Conservation (phyloP, 2,797 vertebrate species). For the Lycodopsis pacificus region DNA sequence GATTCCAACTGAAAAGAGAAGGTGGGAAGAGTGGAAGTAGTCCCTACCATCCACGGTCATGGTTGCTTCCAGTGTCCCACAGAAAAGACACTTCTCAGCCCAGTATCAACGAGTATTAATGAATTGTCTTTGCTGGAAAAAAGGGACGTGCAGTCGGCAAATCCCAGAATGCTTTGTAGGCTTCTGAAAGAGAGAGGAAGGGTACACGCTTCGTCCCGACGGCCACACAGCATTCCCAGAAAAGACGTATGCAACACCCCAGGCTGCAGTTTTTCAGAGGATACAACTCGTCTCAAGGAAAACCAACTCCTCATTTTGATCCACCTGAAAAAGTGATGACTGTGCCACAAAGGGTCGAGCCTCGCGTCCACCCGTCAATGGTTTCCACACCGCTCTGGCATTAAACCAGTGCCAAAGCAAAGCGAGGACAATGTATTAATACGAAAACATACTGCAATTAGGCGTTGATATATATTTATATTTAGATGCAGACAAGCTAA, state of each 20-base stretch:
- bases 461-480: conserved; percentile 84
- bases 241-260: conserved; percentile 9
- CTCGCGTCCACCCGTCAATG: conserved; percentile 36
- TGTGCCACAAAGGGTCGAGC: conserved; percentile 62
- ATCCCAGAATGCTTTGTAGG: conserved; percentile 37
- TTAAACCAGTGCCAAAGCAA: conserved; percentile 75
- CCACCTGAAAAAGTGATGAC: conserved; percentile 41
- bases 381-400: conserved; percentile 68
- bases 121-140: conserved; percentile 13
- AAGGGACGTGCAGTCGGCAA: background rate
- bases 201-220: conserved; percentile 25
- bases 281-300: conserved; percentile 45
- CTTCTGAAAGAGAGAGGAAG: conserved; percentile 13
- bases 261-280: conserved; percentile 21
- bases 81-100: conserved; percentile 2
- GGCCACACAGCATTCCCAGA: conserved; percentile 58
- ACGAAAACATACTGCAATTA: conserved; percentile 76
- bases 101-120: conserved; percentile 13
- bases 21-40: conserved; percentile 2
- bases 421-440: conserved; percentile 66
- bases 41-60: conserved; percentile 31
- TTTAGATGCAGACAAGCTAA: conserved; percentile 80
- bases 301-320: conserved; percentile 21
- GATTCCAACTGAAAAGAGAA: conserved; percentile 1
- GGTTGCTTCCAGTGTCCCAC: conserved; percentile 32